phyloP scores from a whole-genome alignment of 2,113 vertebrate species.

The Oxygymnocypris stewartii region DNA sequence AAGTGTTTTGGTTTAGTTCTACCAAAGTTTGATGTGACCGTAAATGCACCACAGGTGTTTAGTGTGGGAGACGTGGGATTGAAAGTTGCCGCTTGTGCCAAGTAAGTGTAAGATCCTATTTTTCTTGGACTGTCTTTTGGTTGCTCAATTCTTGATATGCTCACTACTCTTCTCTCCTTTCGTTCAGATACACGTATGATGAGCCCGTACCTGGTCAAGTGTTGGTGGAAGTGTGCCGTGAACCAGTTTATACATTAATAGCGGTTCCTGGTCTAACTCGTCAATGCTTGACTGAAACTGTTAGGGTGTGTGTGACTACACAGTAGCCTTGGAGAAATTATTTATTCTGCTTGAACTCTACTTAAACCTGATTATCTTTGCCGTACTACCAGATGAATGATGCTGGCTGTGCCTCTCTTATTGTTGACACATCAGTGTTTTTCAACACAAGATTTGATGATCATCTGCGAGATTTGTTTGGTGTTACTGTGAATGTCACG shows the following conservation, averaged over 20 bases:
- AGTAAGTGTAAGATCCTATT: constrained; percentile 53
- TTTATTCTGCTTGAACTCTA: not conserved
- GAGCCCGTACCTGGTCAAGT: constrained; percentile 69
- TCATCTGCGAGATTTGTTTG: constrained; percentile 8
- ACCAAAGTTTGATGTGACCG: constrained; percentile 66
- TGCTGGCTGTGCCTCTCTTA: not conserved
- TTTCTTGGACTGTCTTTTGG: not conserved
- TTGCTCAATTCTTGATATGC: not conserved
- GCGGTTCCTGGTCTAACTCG: not conserved
- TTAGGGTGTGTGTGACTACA: not conserved
- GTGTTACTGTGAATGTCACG: constrained; percentile 26
- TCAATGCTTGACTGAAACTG: not conserved
- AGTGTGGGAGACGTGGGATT: constrained; percentile 55
- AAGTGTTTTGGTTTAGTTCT: constrained; percentile 55
- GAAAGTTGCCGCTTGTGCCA: constrained; percentile 62
- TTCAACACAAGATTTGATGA: constrained; percentile 27
- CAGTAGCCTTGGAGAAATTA: too few relatives aligned
- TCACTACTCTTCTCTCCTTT: not conserved
- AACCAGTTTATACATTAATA: not conserved
- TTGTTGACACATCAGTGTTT: constrained; percentile 33
- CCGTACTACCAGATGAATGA: not conserved
- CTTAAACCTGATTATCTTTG: not conserved
- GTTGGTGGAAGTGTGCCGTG: constrained; percentile 50
- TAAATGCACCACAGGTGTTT: constrained; percentile 41
- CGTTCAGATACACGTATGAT: constrained; percentile 69